A percentile compares a stretch with the other conserved stretches of the same genome.
Conservation (phyloP, 1,140 invertebrate species). For the Meloidogyne chitwoodi region DNA sequence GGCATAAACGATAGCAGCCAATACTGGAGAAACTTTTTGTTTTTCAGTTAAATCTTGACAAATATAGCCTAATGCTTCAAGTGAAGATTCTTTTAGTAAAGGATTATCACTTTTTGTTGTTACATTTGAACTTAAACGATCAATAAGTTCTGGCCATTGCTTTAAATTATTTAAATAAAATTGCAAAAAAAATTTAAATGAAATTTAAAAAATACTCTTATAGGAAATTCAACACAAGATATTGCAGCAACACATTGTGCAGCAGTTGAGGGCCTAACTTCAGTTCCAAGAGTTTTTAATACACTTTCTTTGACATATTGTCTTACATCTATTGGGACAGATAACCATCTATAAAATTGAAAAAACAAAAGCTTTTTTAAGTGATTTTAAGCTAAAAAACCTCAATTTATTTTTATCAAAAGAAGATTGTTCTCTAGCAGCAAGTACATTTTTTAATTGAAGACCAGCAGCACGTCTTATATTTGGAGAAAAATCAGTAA, state of each 20-base stretch:
- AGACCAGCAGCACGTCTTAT: conserved; percentile 94
- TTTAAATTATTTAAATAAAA: no score
- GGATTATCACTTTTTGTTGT: conserved; percentile 64
- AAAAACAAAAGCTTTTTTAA: background rate
- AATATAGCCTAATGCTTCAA: conserved; percentile 90
- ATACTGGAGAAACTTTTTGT: conserved; percentile 85
- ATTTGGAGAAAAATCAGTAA: conserved; percentile 79
- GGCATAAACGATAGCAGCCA: conserved; percentile 97
- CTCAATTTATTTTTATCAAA: conserved; percentile 81
- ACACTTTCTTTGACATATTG: conserved; percentile 92
- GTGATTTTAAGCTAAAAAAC: conserved; percentile 65
- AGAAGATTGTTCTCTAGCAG: conserved; percentile 83
- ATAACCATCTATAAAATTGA: conserved; percentile 49
- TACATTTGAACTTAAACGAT: conserved; percentile 79
- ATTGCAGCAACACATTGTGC: conserved; percentile 98
- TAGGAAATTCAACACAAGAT: conserved; percentile 87
- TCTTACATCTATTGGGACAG: conserved; percentile 77
- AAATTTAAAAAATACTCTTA: conserved; percentile 57
- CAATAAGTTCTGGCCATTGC: conserved; percentile 76
- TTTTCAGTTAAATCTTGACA: conserved; percentile 75
- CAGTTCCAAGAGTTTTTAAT: conserved; percentile 85
- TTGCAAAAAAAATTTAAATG: background rate
- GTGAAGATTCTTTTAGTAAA: conserved; percentile 83
- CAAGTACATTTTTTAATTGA: conserved; percentile 95
- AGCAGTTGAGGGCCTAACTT: conserved; percentile 87